Percentiles rank a stretch among this genome's conserved stretches.
These are phyloP conservation scores for Junonia oenone DNA, from an alignment of 2,888 invertebrate genomes.

Conservation along the genomic window DNA sequence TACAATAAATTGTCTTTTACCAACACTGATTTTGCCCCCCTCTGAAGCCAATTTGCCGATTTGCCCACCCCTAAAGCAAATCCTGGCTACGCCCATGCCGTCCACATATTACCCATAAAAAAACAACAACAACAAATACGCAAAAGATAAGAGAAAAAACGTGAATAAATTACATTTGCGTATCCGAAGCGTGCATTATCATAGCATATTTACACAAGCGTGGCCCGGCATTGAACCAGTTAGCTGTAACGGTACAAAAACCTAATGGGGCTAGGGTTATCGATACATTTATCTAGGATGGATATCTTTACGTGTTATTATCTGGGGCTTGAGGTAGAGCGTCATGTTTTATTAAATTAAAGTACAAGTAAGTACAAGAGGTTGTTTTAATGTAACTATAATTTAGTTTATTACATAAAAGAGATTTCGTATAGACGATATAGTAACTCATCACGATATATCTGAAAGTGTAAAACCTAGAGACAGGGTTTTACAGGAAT, in stretches of 20 bases:
- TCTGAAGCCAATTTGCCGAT: too few relatives aligned
- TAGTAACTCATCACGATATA: too few relatives aligned
- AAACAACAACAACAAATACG: background rate
- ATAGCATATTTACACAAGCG: constrained; percentile 16
- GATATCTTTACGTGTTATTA: background rate
- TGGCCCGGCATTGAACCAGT: constrained; percentile 25
- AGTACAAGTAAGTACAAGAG: too few relatives aligned
- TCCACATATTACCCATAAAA: background rate
- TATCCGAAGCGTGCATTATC: background rate
- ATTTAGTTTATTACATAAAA: too few relatives aligned
- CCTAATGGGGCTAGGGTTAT: constrained; percentile 20
- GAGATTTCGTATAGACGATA: too few relatives aligned
- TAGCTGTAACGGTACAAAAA: constrained; percentile 24
- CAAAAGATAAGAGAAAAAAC: background rate
- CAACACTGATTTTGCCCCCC: too few relatives aligned
- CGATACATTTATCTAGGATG: constrained; percentile 15
- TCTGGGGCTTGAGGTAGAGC: background rate
- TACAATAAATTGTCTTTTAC: too few relatives aligned
- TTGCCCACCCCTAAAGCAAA: too few relatives aligned
- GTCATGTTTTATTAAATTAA: background rate
- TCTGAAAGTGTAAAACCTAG: too few relatives aligned
- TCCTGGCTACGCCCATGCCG: too few relatives aligned
- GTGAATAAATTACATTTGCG: constrained; percentile 4
- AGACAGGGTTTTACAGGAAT: too few relatives aligned
- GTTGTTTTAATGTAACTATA: background rate